Conservation (phyloP, 2,113 vertebrate genomes). For the Kryptolebias marmoratus region DNA sequence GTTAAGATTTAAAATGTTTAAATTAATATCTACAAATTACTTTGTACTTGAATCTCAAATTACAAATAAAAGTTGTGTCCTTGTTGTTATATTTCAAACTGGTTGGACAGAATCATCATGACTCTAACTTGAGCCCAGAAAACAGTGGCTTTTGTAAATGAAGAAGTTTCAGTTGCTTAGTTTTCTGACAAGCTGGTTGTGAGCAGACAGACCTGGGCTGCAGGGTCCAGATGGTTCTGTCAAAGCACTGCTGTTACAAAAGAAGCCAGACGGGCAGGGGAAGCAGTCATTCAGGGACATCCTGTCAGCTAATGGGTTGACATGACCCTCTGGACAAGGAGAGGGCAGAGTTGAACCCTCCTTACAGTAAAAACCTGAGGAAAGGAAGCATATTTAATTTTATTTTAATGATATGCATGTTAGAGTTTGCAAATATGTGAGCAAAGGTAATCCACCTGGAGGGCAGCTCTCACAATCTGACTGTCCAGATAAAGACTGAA, state of each 20-base stretch:
- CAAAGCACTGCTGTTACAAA: constrained; percentile 79
- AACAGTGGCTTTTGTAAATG: not conserved
- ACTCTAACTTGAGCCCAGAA: not conserved
- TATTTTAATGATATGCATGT: not conserved
- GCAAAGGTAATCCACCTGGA: constrained; percentile 47
- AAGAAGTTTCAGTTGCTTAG: constrained; percentile 7
- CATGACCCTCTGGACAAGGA: constrained; percentile 83
- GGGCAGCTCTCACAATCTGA: constrained; percentile 62
- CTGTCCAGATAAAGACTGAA: constrained; percentile 79
- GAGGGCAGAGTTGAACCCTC: constrained; percentile 79
- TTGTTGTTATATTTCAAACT: no score
- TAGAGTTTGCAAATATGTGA: not conserved
- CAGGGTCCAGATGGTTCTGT: constrained; percentile 75
- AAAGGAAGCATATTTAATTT: constrained; percentile 8
- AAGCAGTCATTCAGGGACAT: constrained; percentile 71
- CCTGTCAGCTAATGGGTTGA: constrained; percentile 74
- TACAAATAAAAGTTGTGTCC: no score
- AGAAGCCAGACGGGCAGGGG: constrained; percentile 78
- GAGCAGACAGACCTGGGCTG: constrained; percentile 76
- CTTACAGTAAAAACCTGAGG: constrained; percentile 84
- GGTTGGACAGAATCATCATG: not conserved
- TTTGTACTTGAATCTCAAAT: no score
- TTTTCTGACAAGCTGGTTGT: constrained; percentile 15
- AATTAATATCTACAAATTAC: no score
- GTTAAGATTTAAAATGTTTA: not conserved